phyloP scores from a whole-genome alignment of 2,797 vertebrate species.

The Molossus alvarezi region DNA sequence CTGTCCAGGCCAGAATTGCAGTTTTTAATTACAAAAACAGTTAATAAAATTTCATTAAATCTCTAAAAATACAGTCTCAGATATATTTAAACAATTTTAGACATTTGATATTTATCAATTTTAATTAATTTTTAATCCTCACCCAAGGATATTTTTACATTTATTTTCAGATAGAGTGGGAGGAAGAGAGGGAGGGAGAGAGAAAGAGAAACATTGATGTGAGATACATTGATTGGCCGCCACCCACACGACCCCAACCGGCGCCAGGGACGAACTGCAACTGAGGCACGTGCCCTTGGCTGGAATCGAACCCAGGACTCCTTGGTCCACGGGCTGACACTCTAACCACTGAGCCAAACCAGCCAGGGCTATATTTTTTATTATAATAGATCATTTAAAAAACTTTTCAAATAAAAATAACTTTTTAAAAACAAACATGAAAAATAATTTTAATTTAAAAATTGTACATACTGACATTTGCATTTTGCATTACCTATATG shows the following conservation, averaged over 20 bases:
- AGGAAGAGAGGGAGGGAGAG: too few species aligned
- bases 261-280: too few species aligned
- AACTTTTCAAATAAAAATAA: constrained; percentile 2
- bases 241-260: too few species aligned
- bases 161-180: too few species aligned
- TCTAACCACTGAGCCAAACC: too few species aligned
- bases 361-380: too few species aligned
- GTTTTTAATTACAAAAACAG: neutral
- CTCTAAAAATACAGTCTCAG: neutral
- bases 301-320: too few species aligned
- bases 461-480: neutral
- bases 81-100: constrained; percentile 11
- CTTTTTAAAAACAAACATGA: constrained; percentile 6
- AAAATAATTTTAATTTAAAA: constrained; percentile 6
- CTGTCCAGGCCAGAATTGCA: neutral
- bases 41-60: neutral
- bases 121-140: neutral
- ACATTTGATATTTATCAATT: neutral
- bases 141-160: too few species aligned
- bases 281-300: too few species aligned
- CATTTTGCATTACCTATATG: neutral
- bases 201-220: too few species aligned
- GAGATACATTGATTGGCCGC: too few species aligned
- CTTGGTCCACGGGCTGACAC: too few species aligned
- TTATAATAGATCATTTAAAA: constrained; percentile 19